Base-by-base conservation (phyloP, 2,888 invertebrate species). In the Ramazzottius varieornatus region DNA sequence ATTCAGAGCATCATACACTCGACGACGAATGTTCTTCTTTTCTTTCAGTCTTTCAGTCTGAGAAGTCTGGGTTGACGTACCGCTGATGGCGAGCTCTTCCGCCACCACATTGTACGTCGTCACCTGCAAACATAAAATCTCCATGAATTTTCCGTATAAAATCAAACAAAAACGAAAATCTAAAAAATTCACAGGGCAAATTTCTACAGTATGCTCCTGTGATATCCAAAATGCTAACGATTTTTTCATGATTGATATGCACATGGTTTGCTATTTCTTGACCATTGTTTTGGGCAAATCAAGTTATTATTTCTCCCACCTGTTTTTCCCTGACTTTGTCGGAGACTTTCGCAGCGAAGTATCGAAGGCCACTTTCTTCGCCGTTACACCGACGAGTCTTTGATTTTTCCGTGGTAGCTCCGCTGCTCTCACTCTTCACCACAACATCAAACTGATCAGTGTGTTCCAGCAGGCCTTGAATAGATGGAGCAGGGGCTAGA, bases 81-180 rank as follows among this genome's bases (percentile, higher is more conserved):
- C 92, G 79, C 99, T 98, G 66, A 86, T 83, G 65, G 99, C 98
- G 72, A 99, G 81, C 78, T 99, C 98, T 78, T 99, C 98, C 24
- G 98, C 98, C 63, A 98, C 98, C 81, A 99, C 98, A 78, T 98
- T 99, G 78, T 99, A 99, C 33, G 96, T 91, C 29, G 98, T 99
- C 40, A 40, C 13, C 33, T 64, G 29, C 20, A 8, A 40, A 20
- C 8, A n/a, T n/a, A n/a, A n/a, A n/a, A n/a, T n/a, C n/a, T n/a
- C n/a, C n/a, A n/a, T n/a, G n/a, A n/a, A n/a, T n/a, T n/a, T n/a
- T n/a, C n/a, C n/a, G n/a, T n/a, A n/a, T n/a, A n/a, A n/a, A n/a
- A n/a, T n/a, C n/a, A n/a, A n/a, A n/a, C n/a, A n/a, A n/a, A n/a
- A n/a, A n/a, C n/a, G n/a, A n/a, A n/a, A n/a, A n/a, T n/a, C n/a